Percentiles rank a stretch among this genome's conserved stretches.
phyloP scores from a whole-genome alignment of 1,140 invertebrate species.

The Lutraria rhynchaena region DNA sequence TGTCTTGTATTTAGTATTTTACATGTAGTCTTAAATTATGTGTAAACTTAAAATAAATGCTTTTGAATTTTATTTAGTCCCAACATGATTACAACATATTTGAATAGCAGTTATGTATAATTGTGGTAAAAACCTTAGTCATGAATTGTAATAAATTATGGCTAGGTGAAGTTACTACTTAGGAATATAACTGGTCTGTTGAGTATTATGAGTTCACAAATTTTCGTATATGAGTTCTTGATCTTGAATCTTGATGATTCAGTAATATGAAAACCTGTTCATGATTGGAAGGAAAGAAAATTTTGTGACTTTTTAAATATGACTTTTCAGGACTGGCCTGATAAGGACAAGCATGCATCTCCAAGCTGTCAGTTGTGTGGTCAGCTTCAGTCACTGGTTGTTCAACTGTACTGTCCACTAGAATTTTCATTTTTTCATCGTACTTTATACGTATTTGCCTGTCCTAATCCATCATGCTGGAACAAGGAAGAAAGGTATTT shows the following conservation, averaged over 20 bases:
- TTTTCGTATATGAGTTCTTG: not conserved
- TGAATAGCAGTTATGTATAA: too few species aligned
- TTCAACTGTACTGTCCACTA: constrained; percentile 65
- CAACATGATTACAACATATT: too few species aligned
- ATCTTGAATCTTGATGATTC: not conserved
- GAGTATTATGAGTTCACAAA: not conserved
- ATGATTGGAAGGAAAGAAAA: not conserved
- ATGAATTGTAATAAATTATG: too few species aligned
- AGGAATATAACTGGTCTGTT: not conserved
- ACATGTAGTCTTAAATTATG: too few species aligned
- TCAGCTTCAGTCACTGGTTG: constrained; percentile 50
- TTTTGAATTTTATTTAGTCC: too few species aligned
- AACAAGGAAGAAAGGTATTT: constrained; percentile 51
- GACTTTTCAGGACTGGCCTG: constrained; percentile 62
- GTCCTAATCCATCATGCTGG: constrained; percentile 55
- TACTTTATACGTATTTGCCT: constrained; percentile 66
- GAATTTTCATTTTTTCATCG: constrained; percentile 61
- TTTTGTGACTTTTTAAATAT: not conserved
- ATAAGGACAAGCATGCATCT: not conserved
- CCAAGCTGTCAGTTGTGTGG: constrained; percentile 58
- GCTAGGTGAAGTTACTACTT: too few species aligned
- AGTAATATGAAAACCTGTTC: not conserved
- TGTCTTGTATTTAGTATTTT: too few species aligned
- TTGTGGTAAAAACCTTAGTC: too few species aligned
- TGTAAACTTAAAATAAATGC: too few species aligned